Percentiles rank a stretch among this genome's conserved stretches.
Conservation (phyloP, 1,140 invertebrate species). For the Drosophila sturtevanti region DNA sequence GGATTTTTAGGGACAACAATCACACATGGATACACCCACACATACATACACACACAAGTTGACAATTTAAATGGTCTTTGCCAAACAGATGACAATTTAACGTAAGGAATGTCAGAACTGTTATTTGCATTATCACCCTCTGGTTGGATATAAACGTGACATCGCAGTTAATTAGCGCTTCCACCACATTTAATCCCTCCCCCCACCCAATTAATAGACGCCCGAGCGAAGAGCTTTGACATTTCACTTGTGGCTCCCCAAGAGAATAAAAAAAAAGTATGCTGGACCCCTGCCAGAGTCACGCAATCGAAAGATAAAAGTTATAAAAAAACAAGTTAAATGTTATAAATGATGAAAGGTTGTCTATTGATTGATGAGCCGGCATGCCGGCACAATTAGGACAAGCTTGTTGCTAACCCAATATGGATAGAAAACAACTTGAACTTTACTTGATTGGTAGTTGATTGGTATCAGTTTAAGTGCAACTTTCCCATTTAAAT, state of each 20-base stretch:
- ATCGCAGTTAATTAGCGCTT: constrained; percentile 56
- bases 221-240: constrained; percentile 42
- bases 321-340: constrained; percentile 31
- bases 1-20: constrained; percentile 18
- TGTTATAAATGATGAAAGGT: constrained; percentile 33
- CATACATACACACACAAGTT: constrained; percentile 30
- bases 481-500: background rate
- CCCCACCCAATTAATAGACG: constrained; percentile 25
- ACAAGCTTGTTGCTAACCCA: background rate
- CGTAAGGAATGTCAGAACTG: background rate
- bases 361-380: constrained; percentile 40
- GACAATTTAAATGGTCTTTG: constrained; percentile 47
- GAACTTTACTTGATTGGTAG: background rate
- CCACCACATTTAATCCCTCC: background rate
- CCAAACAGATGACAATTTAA: constrained; percentile 45
- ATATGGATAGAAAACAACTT: background rate
- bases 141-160: constrained; percentile 54
- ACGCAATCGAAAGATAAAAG: constrained; percentile 46
- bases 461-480: background rate
- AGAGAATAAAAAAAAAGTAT: background rate
- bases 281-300: constrained; percentile 7
- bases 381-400: background rate
- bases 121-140: constrained; percentile 39
- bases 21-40: background rate
- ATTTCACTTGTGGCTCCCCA: constrained; percentile 50